These are phyloP conservation scores for Hippopotamus amphibius DNA, from an alignment of 2,113 vertebrate species.

Conservation along the genomic window DNA sequence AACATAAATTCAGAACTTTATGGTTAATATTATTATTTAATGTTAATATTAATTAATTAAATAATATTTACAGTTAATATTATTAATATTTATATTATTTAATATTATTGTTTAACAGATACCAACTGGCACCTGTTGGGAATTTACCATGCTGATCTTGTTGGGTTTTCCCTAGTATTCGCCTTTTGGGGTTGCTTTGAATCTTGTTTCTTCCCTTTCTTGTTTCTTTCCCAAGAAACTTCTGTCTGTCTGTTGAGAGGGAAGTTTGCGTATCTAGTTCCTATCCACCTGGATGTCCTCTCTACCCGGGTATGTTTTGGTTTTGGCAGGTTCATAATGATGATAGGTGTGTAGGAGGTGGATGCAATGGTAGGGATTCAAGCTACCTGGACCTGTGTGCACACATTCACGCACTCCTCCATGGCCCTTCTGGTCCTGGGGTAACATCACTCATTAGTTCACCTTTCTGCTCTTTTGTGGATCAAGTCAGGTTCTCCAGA, in stretches of 20 bases:
- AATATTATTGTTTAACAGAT: too few relatives aligned
- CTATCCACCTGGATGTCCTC: background rate
- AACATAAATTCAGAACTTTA: background rate
- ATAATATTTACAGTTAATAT: too few relatives aligned
- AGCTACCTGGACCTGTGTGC: background rate
- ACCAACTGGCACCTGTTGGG: background rate
- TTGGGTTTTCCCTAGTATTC: background rate
- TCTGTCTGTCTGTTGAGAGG: background rate
- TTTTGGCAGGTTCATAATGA: background rate
- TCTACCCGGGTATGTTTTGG: background rate
- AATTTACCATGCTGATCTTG: background rate
- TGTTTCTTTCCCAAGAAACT: background rate
- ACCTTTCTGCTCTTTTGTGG: background rate
- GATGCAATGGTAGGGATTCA: background rate
- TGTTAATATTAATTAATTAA: background rate
- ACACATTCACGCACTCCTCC: background rate
- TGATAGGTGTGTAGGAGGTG: background rate
- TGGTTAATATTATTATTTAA: background rate
- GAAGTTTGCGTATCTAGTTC: background rate
- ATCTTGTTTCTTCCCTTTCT: conserved; percentile 45
- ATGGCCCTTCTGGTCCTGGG: background rate
- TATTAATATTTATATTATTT: too few relatives aligned
- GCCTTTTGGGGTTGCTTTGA: conserved; percentile 33
- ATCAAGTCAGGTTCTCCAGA: background rate
- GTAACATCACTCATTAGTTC: background rate